These are phyloP conservation scores for Sarcophaga bullata DNA, from an alignment of 1,140 invertebrate genomes.

Conservation along the genomic window DNA sequence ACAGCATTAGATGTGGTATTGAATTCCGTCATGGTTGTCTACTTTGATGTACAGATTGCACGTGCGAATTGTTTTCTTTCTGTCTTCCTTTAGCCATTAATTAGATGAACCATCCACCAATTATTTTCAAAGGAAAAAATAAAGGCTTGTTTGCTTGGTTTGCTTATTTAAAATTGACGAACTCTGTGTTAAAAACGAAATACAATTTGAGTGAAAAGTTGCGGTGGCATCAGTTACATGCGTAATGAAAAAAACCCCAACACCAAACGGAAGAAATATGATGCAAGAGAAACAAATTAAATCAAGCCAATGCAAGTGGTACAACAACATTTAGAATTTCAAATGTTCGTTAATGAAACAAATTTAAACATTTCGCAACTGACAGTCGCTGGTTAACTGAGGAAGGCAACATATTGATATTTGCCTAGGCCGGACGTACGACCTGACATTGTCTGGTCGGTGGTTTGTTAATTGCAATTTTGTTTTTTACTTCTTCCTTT, in stretches of 20 bases:
- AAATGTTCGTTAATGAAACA: not conserved
- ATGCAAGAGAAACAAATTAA: not conserved
- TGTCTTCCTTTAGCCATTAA: constrained; percentile 1
- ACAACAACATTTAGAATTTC: not conserved
- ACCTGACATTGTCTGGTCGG: not conserved
- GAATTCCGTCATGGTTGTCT: not conserved
- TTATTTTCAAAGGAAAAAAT: not conserved
- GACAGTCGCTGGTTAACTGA: not conserved
- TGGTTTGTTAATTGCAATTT: constrained; percentile 19
- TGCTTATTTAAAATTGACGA: not conserved
- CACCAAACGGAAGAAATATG: not conserved
- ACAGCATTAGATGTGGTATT: not conserved
- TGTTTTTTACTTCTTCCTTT: not conserved
- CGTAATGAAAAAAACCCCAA: constrained; percentile 6
- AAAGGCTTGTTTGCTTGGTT: not conserved
- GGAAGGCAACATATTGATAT: not conserved
- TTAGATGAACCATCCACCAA: not conserved
- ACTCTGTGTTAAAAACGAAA: not conserved
- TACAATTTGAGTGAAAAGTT: too few species aligned
- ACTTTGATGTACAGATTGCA: not conserved
- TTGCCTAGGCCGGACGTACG: not conserved
- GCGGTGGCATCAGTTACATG: constrained; percentile 1
- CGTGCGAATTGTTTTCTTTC: not conserved
- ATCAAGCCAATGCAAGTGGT: not conserved
- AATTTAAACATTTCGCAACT: not conserved